A percentile compares a stretch with the other conserved stretches of the same genome.
phyloP scores from a whole-genome alignment of 2,797 vertebrate species.

The Macropodus opercularis region DNA sequence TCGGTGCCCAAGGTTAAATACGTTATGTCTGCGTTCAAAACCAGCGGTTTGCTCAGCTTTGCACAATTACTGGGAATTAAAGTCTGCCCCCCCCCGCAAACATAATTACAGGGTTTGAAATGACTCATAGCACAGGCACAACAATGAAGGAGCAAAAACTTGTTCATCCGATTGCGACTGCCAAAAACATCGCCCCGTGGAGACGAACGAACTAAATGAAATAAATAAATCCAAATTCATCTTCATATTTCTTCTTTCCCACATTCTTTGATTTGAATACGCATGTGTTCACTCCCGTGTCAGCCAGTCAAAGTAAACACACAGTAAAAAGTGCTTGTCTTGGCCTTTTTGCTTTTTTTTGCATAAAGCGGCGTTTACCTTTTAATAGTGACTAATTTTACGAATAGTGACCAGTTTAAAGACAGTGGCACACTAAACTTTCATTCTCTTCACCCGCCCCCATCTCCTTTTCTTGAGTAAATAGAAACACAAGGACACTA shows the following conservation, averaged over 20 bases:
- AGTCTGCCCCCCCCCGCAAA: constrained; percentile 67
- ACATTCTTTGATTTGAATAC: constrained; percentile 46
- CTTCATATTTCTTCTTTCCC: constrained; percentile 57
- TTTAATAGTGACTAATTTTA: constrained; percentile 52
- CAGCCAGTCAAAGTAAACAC: no score
- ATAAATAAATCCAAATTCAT: constrained; percentile 65
- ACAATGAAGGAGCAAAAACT: constrained; percentile 73
- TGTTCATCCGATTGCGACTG: constrained; percentile 77
- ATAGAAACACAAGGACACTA: constrained; percentile 76
- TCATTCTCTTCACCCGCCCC: constrained; percentile 4
- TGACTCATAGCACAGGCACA: constrained; percentile 70
- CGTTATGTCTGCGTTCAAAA: constrained; percentile 39
- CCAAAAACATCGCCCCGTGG: constrained; percentile 72
- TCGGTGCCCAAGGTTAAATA: constrained; percentile 65
- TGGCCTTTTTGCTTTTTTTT: constrained; percentile 31
- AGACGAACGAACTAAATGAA: constrained; percentile 66
- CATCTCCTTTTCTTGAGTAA: constrained; percentile 56
- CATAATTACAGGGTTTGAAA: constrained; percentile 75
- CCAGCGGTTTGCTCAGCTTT: constrained; percentile 57
- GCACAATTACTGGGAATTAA: constrained; percentile 76
- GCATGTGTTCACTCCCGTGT: constrained; percentile 54
- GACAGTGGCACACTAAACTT: constrained; percentile 60
- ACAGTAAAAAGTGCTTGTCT: constrained; percentile 30
- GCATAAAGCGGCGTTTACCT: constrained; percentile 43
- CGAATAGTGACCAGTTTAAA: constrained; percentile 29